Base-by-base conservation (phyloP, 2,888 invertebrate species). In the Phragmatobia fuliginosa region DNA sequence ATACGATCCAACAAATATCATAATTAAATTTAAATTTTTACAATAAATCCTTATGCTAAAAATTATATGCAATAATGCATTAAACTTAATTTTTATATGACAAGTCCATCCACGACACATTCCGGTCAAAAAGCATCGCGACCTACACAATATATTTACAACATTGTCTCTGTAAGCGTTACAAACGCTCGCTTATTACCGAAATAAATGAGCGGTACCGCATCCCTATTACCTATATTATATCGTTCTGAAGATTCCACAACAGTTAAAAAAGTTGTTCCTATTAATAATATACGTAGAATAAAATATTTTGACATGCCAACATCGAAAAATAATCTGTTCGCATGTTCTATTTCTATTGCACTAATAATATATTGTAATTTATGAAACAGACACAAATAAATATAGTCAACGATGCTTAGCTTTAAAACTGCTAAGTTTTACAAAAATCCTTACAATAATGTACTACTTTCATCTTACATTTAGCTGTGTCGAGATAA, bases 11-110 rank as follows among this genome's bases (percentile, higher is more conserved):
- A 94, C 93, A 94, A 81, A 91, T 91, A 92, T 91, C 91, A 92
- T 94, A 92, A 91, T 90, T 91, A 87, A 89, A 90, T 90, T 91
- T 84, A 85, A 91, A 91, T 94, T 92, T 94, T 92, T 94, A 94
- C 93, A 94, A 86, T 91, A 91, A 91, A 89, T 91, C 83, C 88
- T 91, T 91, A 91, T 75, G 52, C 86, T 92, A 89, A 82, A 87
- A 85, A 84, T 59, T 84, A 79, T 82, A 85, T 87, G 87, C 85
- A 82, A 81, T 85, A 85, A 85, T 85, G 83, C 84, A 87, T 82
- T 82, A 79, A 76, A 83, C 79, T 82, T 85, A 84, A 83, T 81
- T 82, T 82, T 79, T 83, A 79, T 78, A 85, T 75, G 83, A 85
- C 82, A 82, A 83, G 81, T 84, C 80, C 82, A 71, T 59, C 61